Base-by-base conservation (phyloP, 2,113 vertebrate genomes). In the Paradisaea rubra region DNA sequence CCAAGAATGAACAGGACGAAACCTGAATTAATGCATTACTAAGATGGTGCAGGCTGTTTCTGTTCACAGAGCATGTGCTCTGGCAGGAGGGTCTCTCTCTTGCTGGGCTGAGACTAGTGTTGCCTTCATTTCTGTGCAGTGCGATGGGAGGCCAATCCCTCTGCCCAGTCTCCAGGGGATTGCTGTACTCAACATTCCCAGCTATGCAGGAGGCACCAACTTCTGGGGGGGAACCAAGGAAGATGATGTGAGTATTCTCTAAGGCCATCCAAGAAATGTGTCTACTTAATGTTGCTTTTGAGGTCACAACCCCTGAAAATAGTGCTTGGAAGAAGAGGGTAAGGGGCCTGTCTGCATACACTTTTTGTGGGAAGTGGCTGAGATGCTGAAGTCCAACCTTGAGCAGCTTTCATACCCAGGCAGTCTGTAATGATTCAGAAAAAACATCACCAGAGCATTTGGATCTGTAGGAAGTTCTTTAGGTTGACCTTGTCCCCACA, bases 191-290 rank as follows among this genome's bases (percentile, higher is more conserved):
- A 99, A 99, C 97, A 99, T 99, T 81, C 99, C 98, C 30, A 99
- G 99, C 92, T 99, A 99, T 2, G 99, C 99, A 4, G 99, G 99
- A 89, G 99, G 99, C 74, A 99, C 99, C 93, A 99, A 99, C 97
- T 99, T 99, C 97, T 99, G 99, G 99, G 99, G 99, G 1, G 99
- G 99, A 54, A 99, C 99, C 94, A 99, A 99, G 92, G 99, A 99
- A 97, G 99, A 99, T 53, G 99, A 99, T 17, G 99, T 99, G 95
- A 97, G 99, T 97, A 91, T 81, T 94, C 25, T 31, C 44, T 31
- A 54, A 37, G 41, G 31, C 50, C 45, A 6, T 30, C 21, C 31
- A 37, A 23, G 27, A 82, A 39, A 28, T 61, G 7, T 68, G 77
- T 94, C 63, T 61, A 7, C 22, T 83, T 69, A 25, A 6, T 82